Evolutionary conservation across 2,888 invertebrate species (phyloP).

Genomic region (Erynnis tages): DNA sequence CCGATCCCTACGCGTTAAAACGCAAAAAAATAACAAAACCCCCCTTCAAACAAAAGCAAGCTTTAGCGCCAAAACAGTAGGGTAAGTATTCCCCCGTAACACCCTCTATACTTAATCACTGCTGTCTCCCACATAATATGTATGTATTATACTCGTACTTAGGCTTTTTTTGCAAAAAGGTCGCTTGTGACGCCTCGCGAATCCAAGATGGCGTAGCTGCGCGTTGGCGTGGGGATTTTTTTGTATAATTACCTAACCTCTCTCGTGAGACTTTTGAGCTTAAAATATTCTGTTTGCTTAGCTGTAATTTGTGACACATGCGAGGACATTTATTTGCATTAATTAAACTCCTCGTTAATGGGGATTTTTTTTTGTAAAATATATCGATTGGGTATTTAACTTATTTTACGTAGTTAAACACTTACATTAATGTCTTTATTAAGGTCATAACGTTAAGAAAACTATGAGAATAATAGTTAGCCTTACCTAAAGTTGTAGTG

Average conservation of each 20-base stretch:
- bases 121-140: constrained; percentile 65
- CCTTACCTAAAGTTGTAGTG: too few relatives aligned
- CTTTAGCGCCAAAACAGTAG: constrained; percentile 34
- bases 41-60: constrained; percentile 37
- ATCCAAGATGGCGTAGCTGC: constrained; percentile 77
- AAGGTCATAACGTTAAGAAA: too few relatives aligned
- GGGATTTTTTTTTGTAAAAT: constrained; percentile 1
- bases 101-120: constrained; percentile 63
- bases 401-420: neutral
- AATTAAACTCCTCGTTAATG: constrained; percentile 12
- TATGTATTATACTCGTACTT: constrained; percentile 72
- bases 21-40: constrained; percentile 48
- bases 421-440: too few relatives aligned
- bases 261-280: constrained; percentile 26
- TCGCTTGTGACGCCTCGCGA: constrained; percentile 72
- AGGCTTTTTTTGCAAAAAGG: constrained; percentile 64
- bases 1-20: constrained; percentile 59
- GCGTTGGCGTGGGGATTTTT: constrained; percentile 41
- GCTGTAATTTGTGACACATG: constrained; percentile 27
- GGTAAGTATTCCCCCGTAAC: constrained; percentile 41
- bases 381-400: constrained; percentile 6
- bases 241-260: constrained; percentile 28
- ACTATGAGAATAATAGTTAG: too few relatives aligned
- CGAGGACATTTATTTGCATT: constrained; percentile 23
- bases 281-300: constrained; percentile 27